Base-by-base conservation (phyloP, 2,797 vertebrate genomes). In the Halcyon chelicuti region DNA sequence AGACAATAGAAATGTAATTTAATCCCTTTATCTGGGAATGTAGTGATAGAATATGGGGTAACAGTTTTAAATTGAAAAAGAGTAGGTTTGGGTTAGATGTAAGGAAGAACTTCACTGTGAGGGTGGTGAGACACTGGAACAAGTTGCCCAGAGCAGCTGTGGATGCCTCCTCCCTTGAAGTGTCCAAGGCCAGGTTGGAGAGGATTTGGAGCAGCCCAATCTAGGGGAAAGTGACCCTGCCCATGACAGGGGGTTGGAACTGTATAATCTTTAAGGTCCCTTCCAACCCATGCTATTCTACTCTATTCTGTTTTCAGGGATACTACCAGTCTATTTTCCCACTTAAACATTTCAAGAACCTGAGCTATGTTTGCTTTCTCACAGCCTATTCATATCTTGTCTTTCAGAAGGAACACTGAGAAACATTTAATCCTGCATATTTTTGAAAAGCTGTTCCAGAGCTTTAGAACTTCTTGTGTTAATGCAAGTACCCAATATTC, bases 331-430 rank as follows among this genome's bases (percentile, higher is more conserved):
- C 23, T 81, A 75, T 91, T 83, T 93, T 94, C 92, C 58, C 40
- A 20, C 31, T 72, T 87, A 51, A 65, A 57, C 28, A 44, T 92
- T 65, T 94, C 65, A 54, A 90, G 62, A 90, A 81, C 44, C 72
- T 89, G 85, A 80, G 40, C 29, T 96, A 85, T 54, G 44, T 46
- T 79, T 70, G 18, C 70, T 82, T 51, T 57, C 60, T 93, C 78
- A 73, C 54, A 86, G 61, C 26, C 66, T 92, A 46, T 85, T 93
- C 61, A 40, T 88, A 94, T 92, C 61, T 83, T 94, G 62, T 88
- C 71, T 87, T 47, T 85, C 61, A 74, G 57, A 62, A 85, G 35
- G 60, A 93, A 65, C 25, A 39, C 7, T 75, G 37, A 91, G 57
- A 85, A 94, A 90, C 68, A 66, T 54, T 29, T 22, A 96, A 82